These are phyloP conservation scores for Babylonia areolata DNA, from an alignment of 1,140 invertebrate species.

Conservation along the genomic window DNA sequence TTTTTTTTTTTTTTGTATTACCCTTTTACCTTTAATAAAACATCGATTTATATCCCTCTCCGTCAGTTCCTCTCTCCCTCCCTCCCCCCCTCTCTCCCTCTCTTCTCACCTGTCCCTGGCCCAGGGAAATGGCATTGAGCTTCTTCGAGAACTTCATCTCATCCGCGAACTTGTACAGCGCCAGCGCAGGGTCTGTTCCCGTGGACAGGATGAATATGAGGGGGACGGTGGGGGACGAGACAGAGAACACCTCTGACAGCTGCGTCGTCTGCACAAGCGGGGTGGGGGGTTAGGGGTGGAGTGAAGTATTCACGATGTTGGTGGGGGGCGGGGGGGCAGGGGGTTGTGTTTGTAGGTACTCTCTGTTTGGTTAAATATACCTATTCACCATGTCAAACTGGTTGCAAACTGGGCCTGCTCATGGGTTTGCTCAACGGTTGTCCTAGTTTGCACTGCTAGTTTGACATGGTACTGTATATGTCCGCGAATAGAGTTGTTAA, in stretches of 20 bases:
- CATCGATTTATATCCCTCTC: not conserved
- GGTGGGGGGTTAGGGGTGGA: not conserved
- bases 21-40: no score
- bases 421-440: no score
- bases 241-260: constrained; percentile 74
- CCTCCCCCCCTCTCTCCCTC: not conserved
- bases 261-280: constrained; percentile 73
- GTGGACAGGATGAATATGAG: constrained; percentile 76
- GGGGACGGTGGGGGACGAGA: constrained; percentile 75
- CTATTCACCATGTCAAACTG: no score
- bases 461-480: no score
- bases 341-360: no score
- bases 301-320: not conserved
- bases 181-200: constrained; percentile 76
- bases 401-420: no score
- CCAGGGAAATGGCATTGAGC: constrained; percentile 75
- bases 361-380: no score
- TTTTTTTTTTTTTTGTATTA: no score
- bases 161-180: constrained; percentile 77
- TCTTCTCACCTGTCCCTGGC: constrained; percentile 75
- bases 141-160: constrained; percentile 77
- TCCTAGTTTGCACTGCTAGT: no score
- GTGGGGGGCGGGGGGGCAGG: no score
- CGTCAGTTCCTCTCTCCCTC: not conserved
- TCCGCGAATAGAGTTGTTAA: no score